Evolutionary conservation across 2,888 invertebrate genomes (phyloP).

Genomic region (Thecocarcelia acutangulata): DNA sequence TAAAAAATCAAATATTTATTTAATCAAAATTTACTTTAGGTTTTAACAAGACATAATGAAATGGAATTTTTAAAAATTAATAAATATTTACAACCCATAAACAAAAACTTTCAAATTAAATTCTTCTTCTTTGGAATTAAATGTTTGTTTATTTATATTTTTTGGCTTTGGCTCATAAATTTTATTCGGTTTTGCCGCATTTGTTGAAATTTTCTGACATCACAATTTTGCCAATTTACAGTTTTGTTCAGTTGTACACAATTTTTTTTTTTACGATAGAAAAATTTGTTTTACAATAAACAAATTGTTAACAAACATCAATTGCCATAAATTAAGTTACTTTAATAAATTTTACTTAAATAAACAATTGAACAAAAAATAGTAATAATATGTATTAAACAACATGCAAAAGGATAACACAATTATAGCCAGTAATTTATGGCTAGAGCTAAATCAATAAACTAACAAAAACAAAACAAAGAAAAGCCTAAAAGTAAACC

Average conservation of each 20-base stretch:
- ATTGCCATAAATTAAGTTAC: conserved; percentile 51
- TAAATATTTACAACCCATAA: too few species aligned
- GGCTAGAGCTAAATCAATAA: conserved; percentile 18
- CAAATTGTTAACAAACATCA: conserved; percentile 51
- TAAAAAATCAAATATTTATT: too few species aligned
- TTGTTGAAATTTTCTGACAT: conserved; percentile 8
- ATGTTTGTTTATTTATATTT: background rate
- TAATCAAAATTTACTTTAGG: too few species aligned
- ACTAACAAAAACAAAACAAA: background rate
- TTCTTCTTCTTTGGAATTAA: too few species aligned
- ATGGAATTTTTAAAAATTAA: too few species aligned
- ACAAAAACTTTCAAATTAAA: too few species aligned
- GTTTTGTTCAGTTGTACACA: conserved; percentile 22
- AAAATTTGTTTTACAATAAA: conserved; percentile 30
- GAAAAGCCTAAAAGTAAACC: conserved; percentile 12
- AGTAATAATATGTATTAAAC: background rate
- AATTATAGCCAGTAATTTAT: conserved; percentile 32
- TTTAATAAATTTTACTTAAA: conserved; percentile 1
- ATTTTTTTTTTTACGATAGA: conserved; percentile 11
- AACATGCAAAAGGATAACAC: conserved; percentile 16
- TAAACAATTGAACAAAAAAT: conserved; percentile 3
- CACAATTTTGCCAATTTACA: conserved; percentile 28
- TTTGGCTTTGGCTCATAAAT: background rate
- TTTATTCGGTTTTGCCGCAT: background rate
- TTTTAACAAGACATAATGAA: too few species aligned